Evolutionary conservation across 2,113 vertebrate genomes (phyloP).

Genomic region (Rattus rattus): DNA sequence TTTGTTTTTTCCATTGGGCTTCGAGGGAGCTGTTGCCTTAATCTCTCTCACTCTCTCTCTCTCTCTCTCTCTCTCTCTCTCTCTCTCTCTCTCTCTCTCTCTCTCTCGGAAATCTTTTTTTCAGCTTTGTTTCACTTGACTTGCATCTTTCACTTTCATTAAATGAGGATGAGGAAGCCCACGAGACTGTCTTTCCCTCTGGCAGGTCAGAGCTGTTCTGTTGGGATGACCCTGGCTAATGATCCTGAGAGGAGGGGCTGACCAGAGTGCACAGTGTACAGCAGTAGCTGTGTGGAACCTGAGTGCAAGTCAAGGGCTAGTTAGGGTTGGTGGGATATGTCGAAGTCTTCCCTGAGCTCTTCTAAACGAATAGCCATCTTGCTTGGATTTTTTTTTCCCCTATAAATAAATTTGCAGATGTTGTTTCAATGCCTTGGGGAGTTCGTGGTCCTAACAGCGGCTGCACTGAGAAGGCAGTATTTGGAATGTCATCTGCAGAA

Average conservation of each 20-base stretch:
- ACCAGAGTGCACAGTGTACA: neutral
- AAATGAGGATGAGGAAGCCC: neutral
- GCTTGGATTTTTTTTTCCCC: conserved; percentile 42
- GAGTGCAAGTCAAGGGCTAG: conserved; percentile 4
- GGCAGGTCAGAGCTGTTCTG: neutral
- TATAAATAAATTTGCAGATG: conserved; percentile 61
- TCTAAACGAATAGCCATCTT: conserved; percentile 59
- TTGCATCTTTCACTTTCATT: conserved; percentile 49
- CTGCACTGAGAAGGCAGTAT: conserved; percentile 36
- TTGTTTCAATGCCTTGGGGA: conserved; percentile 49
- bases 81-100: neutral
- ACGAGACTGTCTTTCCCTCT: neutral
- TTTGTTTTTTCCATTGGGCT: conserved; percentile 53
- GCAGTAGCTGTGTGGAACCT: neutral
- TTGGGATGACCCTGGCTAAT: neutral
- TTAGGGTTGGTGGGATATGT: conserved; percentile 35
- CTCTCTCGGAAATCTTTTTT: conserved; percentile 14
- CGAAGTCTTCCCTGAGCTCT: conserved; percentile 59
- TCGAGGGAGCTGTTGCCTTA: conserved; percentile 20
- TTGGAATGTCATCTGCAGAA: conserved; percentile 44
- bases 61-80: neutral
- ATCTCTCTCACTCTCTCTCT: neutral
- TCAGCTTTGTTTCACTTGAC: conserved; percentile 48
- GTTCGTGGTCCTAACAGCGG: neutral
- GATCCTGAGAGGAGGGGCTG: neutral